Base-by-base conservation (phyloP, 2,797 vertebrate genomes). In the Tiaroga cobitis region DNA sequence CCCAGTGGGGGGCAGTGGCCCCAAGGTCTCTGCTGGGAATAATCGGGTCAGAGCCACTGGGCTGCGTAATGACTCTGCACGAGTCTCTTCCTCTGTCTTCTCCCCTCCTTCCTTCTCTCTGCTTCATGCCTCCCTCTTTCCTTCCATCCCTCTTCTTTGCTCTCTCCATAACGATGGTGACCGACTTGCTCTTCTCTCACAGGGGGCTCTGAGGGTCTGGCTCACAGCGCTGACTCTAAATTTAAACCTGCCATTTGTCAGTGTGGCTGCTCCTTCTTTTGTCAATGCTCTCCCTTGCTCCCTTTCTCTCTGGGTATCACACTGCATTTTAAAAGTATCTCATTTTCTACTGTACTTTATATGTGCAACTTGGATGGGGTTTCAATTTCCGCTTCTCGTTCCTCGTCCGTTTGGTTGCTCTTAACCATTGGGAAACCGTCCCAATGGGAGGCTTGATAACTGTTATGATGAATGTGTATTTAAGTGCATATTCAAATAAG, bases 21-120 rank as follows among this genome's bases (percentile, higher is more conserved):
- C 92, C 92, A 91, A 93, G 93, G 93, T 93, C 93, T 93, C 93
- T 92, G 93, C 95, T 89, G 91, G 94, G 90, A 93, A 95, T 95
- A 96, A 96, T 95, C 94, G 95, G 96, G 93, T 96, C 96, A 96
- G 94, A 96, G 94, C 93, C 95, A 96, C 90, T 97, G 96, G 94
- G 93, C 96, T 96, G 96, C 91, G 95, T 97, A 97, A 98, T 97
- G 95, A 96, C 95, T 96, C 95, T 87, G 80, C 78, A 68, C 37
- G 2, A 76, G 84, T 75, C 79, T 80, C 56, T 85, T 82, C 68
- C 75, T 65, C 41, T 46, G 21, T 74, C 73, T 70, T 82, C 37
- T 74, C 74, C 32, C 75, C 83, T 39, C 81, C 89, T 86, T 74
- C 56, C 41, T 84, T 75, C 9, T 46, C 80, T 77, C 75, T 37